These are phyloP conservation scores for Tragopan temminckii DNA, from an alignment of 2,797 vertebrate species.

Conservation along the genomic window DNA sequence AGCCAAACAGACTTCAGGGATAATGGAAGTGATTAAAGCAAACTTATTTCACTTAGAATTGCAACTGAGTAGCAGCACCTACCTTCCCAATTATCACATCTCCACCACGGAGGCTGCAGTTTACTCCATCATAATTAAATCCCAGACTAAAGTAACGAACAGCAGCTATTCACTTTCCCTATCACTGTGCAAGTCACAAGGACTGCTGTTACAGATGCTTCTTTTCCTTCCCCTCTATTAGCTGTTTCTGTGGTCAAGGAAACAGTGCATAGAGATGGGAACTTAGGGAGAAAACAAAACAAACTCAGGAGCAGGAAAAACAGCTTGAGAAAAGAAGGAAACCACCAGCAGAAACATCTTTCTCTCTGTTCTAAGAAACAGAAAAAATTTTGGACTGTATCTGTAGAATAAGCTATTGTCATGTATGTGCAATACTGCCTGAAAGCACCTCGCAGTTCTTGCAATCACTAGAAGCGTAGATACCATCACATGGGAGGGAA, in stretches of 20 bases:
- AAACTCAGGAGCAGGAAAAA: background rate
- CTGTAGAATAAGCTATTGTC: background rate
- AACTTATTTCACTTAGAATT: constrained; percentile 27
- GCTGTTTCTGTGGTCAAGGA: background rate
- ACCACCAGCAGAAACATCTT: background rate
- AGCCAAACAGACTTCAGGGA: constrained; percentile 14
- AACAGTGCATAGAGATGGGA: background rate
- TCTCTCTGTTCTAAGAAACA: background rate
- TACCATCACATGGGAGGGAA: accelerated
- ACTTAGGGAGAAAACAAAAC: background rate
- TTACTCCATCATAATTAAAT: constrained; percentile 7
- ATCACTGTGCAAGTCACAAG: background rate
- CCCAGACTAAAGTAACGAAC: background rate
- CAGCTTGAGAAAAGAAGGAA: background rate
- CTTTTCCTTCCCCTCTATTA: background rate
- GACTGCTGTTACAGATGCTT: background rate
- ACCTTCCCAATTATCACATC: background rate
- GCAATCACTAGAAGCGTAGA: background rate
- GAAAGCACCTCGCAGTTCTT: background rate
- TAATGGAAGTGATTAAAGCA: constrained; percentile 20
- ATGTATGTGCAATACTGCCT: background rate
- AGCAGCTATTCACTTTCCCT: background rate
- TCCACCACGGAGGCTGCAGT: background rate
- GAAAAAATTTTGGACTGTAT: background rate
- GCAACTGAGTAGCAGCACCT: background rate